Conservation (phyloP, 2,113 vertebrate genomes). For the Brachyhypopomus gauderio region DNA sequence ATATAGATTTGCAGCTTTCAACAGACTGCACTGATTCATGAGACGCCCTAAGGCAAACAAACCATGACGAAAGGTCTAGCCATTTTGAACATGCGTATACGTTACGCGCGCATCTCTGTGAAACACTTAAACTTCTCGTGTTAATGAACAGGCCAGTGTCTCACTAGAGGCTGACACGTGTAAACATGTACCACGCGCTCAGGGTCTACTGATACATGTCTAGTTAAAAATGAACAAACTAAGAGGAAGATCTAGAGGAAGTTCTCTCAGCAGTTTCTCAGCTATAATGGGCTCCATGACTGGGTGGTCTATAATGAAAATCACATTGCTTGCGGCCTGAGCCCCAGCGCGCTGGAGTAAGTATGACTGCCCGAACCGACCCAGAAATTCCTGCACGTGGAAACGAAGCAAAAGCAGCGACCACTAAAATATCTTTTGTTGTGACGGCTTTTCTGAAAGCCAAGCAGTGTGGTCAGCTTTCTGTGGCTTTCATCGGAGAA, state of each 20-base stretch:
- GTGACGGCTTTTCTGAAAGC: conserved; percentile 36
- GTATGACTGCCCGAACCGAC: conserved; percentile 38
- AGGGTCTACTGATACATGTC: not conserved
- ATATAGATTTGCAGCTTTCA: no score
- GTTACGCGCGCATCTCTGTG: no score
- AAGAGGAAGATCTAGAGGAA: not conserved
- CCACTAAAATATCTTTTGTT: conserved; percentile 58
- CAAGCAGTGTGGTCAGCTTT: conserved; percentile 22
- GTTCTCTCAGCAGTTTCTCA: conserved; percentile 42
- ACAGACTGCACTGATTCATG: no score
- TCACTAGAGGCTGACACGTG: no score
- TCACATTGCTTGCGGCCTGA: conserved; percentile 66
- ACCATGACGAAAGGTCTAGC: no score
- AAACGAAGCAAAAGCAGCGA: conserved; percentile 59
- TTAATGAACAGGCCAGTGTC: no score
- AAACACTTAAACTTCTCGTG: no score
- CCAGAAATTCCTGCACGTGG: conserved; percentile 56
- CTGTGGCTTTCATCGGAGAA: conserved; percentile 39
- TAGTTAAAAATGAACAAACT: not conserved
- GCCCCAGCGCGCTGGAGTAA: conserved; percentile 55
- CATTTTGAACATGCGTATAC: no score
- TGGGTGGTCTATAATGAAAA: conserved; percentile 73
- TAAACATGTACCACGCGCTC: no score
- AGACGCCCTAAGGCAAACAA: no score
- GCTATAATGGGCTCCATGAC: conserved; percentile 35